phyloP scores from a whole-genome alignment of 2,797 vertebrate species.

The Steatocranus sp. region DNA sequence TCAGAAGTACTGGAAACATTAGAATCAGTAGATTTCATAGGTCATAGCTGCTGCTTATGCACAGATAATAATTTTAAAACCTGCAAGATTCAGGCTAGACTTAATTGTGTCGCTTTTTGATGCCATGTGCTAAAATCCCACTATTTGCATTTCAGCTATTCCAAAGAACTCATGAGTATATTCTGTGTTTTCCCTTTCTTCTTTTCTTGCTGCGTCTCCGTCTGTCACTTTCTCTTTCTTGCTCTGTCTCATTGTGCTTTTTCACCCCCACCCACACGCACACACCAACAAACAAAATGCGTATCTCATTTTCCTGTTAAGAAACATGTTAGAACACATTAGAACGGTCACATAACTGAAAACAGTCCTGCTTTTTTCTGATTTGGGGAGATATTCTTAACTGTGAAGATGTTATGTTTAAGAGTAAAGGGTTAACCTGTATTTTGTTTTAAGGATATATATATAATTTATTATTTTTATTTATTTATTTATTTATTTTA shows the following conservation, averaged over 20 bases:
- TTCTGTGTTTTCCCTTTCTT: constrained; percentile 9
- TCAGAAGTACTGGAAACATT: neutral
- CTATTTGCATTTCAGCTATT: neutral
- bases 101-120: neutral
- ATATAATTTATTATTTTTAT: neutral
- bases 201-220: neutral
- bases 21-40: neutral
- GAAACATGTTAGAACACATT: neutral
- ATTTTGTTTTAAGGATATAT: neutral
- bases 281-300: neutral
- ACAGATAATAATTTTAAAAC: neutral
- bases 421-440: neutral
- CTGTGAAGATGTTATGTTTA: neutral
- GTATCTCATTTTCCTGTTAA: neutral
- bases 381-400: neutral
- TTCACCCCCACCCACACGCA: neutral
- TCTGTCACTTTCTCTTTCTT: neutral
- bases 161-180: neutral
- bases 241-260: neutral
- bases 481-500: too few relatives aligned
- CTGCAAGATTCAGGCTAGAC: neutral
- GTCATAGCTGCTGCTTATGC: neutral
- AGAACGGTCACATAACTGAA: neutral
- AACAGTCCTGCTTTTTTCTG: neutral
- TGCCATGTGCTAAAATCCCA: neutral